Conservation (phyloP, 2,888 invertebrate species). For the Drosophila kambysellisi region DNA sequence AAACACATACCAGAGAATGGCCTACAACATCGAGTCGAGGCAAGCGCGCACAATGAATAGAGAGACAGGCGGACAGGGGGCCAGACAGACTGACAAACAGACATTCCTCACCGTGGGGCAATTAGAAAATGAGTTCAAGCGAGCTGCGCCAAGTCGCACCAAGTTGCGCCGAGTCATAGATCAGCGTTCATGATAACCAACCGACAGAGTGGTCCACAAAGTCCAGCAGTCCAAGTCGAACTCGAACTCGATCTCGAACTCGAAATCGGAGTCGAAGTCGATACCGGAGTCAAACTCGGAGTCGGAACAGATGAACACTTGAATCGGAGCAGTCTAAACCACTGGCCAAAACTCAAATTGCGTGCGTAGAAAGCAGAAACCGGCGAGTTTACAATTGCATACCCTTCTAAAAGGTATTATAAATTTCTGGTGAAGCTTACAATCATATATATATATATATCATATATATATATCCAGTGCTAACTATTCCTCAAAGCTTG, state of each 20-base stretch:
- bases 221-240: neutral
- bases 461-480: too few relatives aligned
- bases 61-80: conserved; percentile 19
- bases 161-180: conserved; percentile 73
- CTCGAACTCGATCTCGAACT: neutral
- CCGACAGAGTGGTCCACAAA: conserved; percentile 5
- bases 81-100: conserved; percentile 8
- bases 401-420: neutral
- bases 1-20: conserved; percentile 62
- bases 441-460: neutral
- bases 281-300: neutral
- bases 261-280: neutral
- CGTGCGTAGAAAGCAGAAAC: conserved; percentile 60
- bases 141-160: conserved; percentile 66
- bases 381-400: neutral
- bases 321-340: conserved; percentile 21
- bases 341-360: conserved; percentile 41
- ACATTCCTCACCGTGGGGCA: conserved; percentile 77
- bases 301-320: conserved; percentile 21
- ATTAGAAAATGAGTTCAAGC: conserved; percentile 78
- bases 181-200: conserved; percentile 76
- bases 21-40: conserved; percentile 31
- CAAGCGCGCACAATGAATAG: conserved; percentile 57
- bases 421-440: neutral
- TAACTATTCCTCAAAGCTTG: too few relatives aligned